Evolutionary conservation across 2,797 vertebrate genomes (phyloP).

Genomic region (Sarcophilus harrisii): DNA sequence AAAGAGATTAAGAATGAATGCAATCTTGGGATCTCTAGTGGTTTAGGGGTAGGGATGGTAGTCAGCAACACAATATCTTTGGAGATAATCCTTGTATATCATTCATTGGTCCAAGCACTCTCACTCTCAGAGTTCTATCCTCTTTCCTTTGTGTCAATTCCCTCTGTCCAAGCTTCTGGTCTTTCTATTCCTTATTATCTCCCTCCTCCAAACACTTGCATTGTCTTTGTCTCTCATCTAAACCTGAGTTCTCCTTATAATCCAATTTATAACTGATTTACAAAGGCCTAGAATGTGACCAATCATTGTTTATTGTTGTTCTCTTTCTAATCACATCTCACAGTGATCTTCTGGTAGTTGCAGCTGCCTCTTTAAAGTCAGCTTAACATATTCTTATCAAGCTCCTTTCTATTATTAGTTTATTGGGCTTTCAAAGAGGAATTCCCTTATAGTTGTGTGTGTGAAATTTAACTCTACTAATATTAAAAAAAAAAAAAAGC

Average conservation of each 20-base stretch:
- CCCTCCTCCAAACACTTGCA: not conserved
- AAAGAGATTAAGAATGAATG: not conserved
- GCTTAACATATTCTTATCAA: not conserved
- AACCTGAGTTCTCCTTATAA: not conserved
- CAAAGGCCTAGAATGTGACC: not conserved
- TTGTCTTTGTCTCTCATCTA: not conserved
- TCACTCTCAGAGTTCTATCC: not conserved
- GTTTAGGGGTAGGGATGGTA: not conserved
- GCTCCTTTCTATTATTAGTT: not conserved
- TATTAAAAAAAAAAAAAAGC: too few species aligned
- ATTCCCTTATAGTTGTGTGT: not conserved
- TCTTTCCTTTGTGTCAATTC: not conserved
- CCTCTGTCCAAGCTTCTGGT: not conserved
- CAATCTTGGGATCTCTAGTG: not conserved
- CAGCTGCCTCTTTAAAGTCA: not conserved
- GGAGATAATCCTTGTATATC: not conserved
- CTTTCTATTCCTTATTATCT: not conserved
- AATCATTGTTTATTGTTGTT: not conserved
- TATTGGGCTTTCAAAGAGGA: not conserved
- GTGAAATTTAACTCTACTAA: not conserved
- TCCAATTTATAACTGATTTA: not conserved
- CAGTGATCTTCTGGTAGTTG: not conserved
- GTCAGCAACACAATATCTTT: not conserved
- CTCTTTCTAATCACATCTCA: not conserved
- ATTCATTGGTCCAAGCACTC: not conserved